Evolutionary conservation across 2,888 invertebrate species (phyloP), one percentile per base, ranked within the genome.

Genomic region (Agonopterix arenella): DNA sequence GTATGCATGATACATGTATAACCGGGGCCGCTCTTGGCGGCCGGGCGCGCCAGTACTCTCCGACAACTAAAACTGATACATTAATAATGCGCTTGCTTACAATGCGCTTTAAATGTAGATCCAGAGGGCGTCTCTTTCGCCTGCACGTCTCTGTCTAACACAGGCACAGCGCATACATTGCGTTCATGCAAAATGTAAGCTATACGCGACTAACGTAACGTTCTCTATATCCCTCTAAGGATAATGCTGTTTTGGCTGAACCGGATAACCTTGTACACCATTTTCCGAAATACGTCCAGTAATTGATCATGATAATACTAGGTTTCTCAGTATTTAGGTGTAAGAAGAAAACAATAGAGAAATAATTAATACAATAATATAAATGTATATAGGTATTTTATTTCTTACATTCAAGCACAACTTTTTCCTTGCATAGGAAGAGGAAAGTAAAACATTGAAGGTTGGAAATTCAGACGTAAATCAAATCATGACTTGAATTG

Each of bases 81-180:
- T 89, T 88, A 86, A 83, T 88, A 89, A 89, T 88, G 79, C 77
- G 73, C 78, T 84, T 88, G 86, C 85, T 89, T 88, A 86, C 88
- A 85, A 88, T 88, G 86, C 83, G 85, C 88, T 89, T 86, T 86
- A 89, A 88, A 86, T 88, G 88, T 89, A 85, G 84, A 85, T 85
- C 79, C 78, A 74, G 66, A 72, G 74, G 65, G 61, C 59, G 69
- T 80, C 82, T 64, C 72, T 60, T 68, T 79, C 73, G 55, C 13
- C 9, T 45, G 48, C 46, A 42, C 11, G 57, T 56, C 61, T 72
- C 79, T 70, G 78, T 57, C 73, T 69, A 72, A 48, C 67, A 57
- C 72, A 57, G 54, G 63, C 68, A 66, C 71, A 71, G 74, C 69
- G 73, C 70, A 68, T 59, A 72, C 70, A 68, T 68, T 68, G 64